Evolutionary conservation across 2,888 invertebrate species (phyloP).

Genomic region (Lottia gigantea): DNA sequence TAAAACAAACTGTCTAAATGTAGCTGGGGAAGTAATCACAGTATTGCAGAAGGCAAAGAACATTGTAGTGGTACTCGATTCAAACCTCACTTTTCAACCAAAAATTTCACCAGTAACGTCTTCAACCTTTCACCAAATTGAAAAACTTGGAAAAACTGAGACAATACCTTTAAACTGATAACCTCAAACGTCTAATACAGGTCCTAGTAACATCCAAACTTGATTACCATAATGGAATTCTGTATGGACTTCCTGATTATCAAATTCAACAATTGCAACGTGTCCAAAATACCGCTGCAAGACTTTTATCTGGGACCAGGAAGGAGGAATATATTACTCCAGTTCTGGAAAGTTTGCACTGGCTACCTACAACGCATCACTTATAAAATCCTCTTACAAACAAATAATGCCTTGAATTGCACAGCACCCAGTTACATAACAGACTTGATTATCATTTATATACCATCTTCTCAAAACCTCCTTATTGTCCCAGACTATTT

Average conservation of each 20-base stretch:
- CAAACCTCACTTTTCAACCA: not conserved
- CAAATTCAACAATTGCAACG: not conserved
- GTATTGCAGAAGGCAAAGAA: not conserved
- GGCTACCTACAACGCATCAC: not conserved
- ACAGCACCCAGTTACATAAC: too few relatives aligned
- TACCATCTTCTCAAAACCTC: too few relatives aligned
- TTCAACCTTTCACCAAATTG: not conserved
- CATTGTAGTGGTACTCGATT: not conserved
- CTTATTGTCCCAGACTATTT: too few relatives aligned
- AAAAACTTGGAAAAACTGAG: not conserved
- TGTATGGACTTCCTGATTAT: not conserved
- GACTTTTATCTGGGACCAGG: not conserved
- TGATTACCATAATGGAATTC: too few relatives aligned
- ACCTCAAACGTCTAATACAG: not conserved
- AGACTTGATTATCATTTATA: too few relatives aligned
- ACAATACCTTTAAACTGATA: not conserved
- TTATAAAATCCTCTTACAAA: too few relatives aligned
- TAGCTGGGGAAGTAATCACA: not conserved
- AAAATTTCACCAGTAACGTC: not conserved
- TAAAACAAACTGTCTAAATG: not conserved
- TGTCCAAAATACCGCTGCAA: not conserved
- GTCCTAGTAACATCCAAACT: too few relatives aligned
- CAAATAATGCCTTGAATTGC: too few relatives aligned
- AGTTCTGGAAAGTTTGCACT: not conserved
- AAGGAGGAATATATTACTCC: not conserved